Evolutionary conservation across 2,888 invertebrate species (phyloP).

Genomic region (Andricus curvator): DNA sequence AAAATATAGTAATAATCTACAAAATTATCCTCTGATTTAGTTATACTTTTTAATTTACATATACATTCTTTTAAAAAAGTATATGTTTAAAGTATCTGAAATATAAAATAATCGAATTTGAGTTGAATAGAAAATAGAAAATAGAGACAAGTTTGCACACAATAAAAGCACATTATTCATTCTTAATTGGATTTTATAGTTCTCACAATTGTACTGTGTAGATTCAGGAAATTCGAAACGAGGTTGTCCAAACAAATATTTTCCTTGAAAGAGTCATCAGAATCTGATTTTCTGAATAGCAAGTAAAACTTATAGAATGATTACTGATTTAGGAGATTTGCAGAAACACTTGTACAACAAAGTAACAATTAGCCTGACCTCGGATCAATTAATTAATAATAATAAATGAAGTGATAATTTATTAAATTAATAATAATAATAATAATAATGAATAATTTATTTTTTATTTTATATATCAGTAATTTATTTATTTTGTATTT

Average conservation of each 20-base stretch:
- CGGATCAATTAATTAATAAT: neutral
- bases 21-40: too few relatives aligned
- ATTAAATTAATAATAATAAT: too few relatives aligned
- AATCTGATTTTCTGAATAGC: neutral
- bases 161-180: neutral
- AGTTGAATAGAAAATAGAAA: too few relatives aligned
- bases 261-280: neutral
- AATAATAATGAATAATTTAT: too few relatives aligned
- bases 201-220: neutral
- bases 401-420: too few relatives aligned
- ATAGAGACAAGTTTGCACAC: neutral
- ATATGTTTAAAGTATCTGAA: neutral
- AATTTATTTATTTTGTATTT: too few relatives aligned
- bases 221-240: neutral
- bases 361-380: neutral
- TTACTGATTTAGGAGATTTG: neutral
- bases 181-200: neutral
- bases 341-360: neutral
- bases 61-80: too few relatives aligned
- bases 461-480: too few relatives aligned
- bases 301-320: neutral
- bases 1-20: too few relatives aligned
- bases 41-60: too few relatives aligned
- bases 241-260: neutral
- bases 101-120: too few relatives aligned